These are phyloP conservation scores for Dasysyrphus tricinctus DNA, from an alignment of 2,888 invertebrate species.

Conservation along the genomic window DNA sequence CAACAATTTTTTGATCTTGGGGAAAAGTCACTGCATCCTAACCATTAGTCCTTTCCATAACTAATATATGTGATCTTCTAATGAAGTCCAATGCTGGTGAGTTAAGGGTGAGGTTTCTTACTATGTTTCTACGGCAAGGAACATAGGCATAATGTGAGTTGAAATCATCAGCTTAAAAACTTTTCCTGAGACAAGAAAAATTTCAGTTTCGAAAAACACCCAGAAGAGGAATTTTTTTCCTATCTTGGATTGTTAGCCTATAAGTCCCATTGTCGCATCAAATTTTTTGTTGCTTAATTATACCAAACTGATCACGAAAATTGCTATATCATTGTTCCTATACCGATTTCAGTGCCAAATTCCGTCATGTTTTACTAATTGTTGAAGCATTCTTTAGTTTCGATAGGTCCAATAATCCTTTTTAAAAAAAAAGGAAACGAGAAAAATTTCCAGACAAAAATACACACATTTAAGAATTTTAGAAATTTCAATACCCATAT, in stretches of 20 bases:
- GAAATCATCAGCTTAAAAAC: too few relatives aligned
- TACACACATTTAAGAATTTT: conserved; percentile 34
- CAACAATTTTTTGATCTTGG: too few relatives aligned
- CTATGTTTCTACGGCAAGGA: too few relatives aligned
- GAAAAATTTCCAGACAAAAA: conserved; percentile 9
- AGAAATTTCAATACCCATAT: conserved; percentile 33
- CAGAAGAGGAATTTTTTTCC: not conserved
- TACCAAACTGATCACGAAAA: not conserved
- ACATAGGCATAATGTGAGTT: too few relatives aligned
- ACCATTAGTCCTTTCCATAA: too few relatives aligned
- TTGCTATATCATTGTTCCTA: not conserved
- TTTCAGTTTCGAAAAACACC: not conserved
- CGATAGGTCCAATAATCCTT: not conserved
- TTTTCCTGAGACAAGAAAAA: too few relatives aligned
- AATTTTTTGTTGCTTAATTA: not conserved
- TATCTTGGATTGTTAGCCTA: not conserved
- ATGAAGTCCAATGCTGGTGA: too few relatives aligned
- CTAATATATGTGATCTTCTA: too few relatives aligned
- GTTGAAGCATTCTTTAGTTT: conserved; percentile 50
- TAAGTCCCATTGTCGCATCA: not conserved
- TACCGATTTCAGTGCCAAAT: conserved; percentile 48
- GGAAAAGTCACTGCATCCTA: too few relatives aligned
- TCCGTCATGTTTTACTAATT: conserved; percentile 68
- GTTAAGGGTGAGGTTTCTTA: too few relatives aligned
- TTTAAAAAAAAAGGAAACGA: not conserved